Evolutionary conservation across 2,888 invertebrate genomes (phyloP).

Genomic region (Agrotis puta): DNA sequence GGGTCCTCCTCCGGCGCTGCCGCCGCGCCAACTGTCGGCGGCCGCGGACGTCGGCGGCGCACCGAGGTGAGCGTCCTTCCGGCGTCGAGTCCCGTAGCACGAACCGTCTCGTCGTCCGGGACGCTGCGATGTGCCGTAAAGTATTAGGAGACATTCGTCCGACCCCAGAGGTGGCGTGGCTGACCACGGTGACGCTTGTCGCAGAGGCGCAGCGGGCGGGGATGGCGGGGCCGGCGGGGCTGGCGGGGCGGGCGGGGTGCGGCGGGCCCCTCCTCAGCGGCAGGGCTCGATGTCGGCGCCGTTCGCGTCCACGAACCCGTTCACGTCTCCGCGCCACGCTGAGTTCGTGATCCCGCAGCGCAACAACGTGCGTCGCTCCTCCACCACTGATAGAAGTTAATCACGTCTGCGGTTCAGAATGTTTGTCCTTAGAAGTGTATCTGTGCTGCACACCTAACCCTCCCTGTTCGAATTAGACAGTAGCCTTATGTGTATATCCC

Average conservation of each 20-base stretch:
- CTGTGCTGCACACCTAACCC: slow-evolving; percentile 30
- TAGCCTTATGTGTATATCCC: slow-evolving; percentile 53
- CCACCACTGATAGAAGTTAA: slow-evolving; percentile 78
- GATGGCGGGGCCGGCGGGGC: slow-evolving; percentile 69
- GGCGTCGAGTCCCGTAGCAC: slow-evolving; percentile 39
- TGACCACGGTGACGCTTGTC: slow-evolving; percentile 61
- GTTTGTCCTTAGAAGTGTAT: slow-evolving; percentile 42
- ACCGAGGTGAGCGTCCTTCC: slow-evolving; percentile 76
- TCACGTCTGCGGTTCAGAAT: slow-evolving; percentile 27
- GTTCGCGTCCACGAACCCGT: slow-evolving; percentile 83
- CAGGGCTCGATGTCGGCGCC: slow-evolving; percentile 79
- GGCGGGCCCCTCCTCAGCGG: slow-evolving; percentile 69
- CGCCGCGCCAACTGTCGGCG: slow-evolving; percentile 90
- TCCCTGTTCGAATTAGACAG: slow-evolving; percentile 49
- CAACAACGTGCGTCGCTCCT: slow-evolving; percentile 77
- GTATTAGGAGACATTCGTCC: slow-evolving; percentile 46
- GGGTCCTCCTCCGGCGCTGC: slow-evolving; percentile 87
- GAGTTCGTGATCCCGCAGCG: slow-evolving; percentile 89
- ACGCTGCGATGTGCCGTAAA: slow-evolving; percentile 33
- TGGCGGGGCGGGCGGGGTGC: slow-evolving; percentile 55
- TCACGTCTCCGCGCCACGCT: slow-evolving; percentile 81
- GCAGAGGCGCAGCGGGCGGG: slow-evolving; percentile 47
- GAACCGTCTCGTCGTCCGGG: slow-evolving; percentile 18
- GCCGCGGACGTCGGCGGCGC: slow-evolving; percentile 83
- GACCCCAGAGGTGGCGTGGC: slow-evolving; percentile 40